Evolutionary conservation across 2,888 invertebrate genomes (phyloP), one percentile per base, ranked within the genome.

Genomic region (Cataglyphis cursor): DNA sequence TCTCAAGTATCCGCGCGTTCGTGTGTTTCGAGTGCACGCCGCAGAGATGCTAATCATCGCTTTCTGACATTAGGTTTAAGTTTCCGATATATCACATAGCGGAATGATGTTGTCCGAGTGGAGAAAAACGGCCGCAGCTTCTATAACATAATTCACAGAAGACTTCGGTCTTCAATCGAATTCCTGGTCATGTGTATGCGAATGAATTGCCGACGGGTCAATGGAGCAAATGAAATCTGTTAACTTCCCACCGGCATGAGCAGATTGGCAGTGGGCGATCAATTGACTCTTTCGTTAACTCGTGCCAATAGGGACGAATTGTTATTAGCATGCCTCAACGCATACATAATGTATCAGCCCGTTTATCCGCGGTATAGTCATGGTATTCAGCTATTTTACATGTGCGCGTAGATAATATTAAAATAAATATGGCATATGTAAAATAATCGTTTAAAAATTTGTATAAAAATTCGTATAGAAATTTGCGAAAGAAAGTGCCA

Each of bases 251-350:
- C 90, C 90, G 91, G 91, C 89, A 88, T 86, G 88, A 88, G 82
- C 91, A 93, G 93, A 94, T 94, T 94, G 93, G 90, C 90, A 91
- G 94, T 94, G 94, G 94, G 94, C 94, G 94, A 94, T 92, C 91
- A 94, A 93, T 94, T 94, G 94, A 94, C 94, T 93, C 90, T 87
- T 87, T 87, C 90, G 92, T 93, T 93, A 93, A 94, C 93, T 93
- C 89, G 87, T 93, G 91, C 92, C 93, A 93, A 94, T 94, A 92
- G 91, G 92, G 92, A 92, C 89, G 92, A 94, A 93, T 93, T 94
- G 91, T 92, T 92, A 92, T 93, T 92, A 92, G 89, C 91, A 91
- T 90, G 92, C 91, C 88, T 87, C 89, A 76, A 83, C 62, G 94
- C 93, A 94, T 94, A 93, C 93, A 90, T 94, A 93, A 94, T 93